Evolutionary conservation across 1,140 invertebrate species (phyloP), one percentile per base, ranked within the genome.

Genomic region (Caenorhabditis brenneri): DNA sequence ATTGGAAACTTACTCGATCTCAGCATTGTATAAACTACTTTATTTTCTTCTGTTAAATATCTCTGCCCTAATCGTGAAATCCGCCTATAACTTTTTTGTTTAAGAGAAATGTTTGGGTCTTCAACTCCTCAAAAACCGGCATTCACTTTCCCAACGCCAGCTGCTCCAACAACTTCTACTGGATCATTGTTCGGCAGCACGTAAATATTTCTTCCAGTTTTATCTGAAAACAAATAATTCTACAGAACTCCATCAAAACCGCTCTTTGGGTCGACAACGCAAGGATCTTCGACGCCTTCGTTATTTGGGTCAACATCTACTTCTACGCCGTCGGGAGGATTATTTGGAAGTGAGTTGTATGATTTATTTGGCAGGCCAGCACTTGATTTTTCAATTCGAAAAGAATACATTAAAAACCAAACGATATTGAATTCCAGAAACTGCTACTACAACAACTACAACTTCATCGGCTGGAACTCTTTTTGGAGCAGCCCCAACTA

Each of bases 201-300:
- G 65, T 74, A 33, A 6, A 12, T 42, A 9, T 27, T 24, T 74
- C 7, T 24, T n/a, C 12, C 4, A 22, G 7, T 46, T 42, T 27
- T 22, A 22, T 24, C 1, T 24, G 7, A 10, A 0, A 3, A 36
- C 24, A 12, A 24, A 22, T 55, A 10, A 24, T n/a, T n/a, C 42
- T 74, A 42, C n/a, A 74, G 65, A 74, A 82, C 81, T 16, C 81
- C 81, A 10, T 16, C 81, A 3, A 82, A 82, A 33, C 81, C 81
- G 27, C 33, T 82, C 24, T 82, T 82, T 36, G 81, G 81, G 3
- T 46, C 81, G 12, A 69, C 81, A 19, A 74, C 81, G 1, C 55
- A 65, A 33, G 39, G 27, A 24, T 55, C 81, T 10, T 65, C 81
- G 0, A 82, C 55, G 0, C 39, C 81, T 12, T 46, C 46, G 12